Percentiles rank a stretch among this genome's conserved stretches.
These are phyloP conservation scores for Lymantria monacha DNA, from an alignment of 2,888 invertebrate species.

Conservation along the genomic window DNA sequence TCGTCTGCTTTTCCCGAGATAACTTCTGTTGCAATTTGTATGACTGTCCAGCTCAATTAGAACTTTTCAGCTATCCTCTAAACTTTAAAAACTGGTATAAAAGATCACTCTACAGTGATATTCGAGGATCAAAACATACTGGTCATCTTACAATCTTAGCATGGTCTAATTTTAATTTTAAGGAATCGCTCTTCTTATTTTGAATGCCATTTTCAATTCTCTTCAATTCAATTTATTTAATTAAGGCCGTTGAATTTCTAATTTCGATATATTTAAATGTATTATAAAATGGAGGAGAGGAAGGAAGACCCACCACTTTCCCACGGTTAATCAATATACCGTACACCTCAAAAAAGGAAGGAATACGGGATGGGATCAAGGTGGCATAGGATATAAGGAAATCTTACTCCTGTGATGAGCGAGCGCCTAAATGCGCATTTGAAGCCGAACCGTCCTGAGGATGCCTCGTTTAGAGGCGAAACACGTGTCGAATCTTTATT, in stretches of 20 bases:
- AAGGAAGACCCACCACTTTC: too few relatives aligned
- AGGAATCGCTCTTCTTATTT: constrained; percentile 27
- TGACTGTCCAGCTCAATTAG: constrained; percentile 37
- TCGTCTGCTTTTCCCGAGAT: constrained; percentile 44
- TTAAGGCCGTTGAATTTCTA: constrained; percentile 1
- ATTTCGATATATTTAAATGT: background rate
- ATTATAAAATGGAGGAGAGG: too few relatives aligned
- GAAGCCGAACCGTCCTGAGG: too few relatives aligned
- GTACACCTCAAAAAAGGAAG: too few relatives aligned
- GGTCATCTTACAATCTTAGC: constrained; percentile 30
- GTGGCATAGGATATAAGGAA: too few relatives aligned
- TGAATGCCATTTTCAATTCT: constrained; percentile 21
- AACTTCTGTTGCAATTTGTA: constrained; percentile 52
- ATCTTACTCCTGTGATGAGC: too few relatives aligned
- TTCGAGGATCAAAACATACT: constrained; percentile 4
- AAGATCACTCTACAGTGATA: constrained; percentile 24
- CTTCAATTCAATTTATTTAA: constrained; percentile 27
- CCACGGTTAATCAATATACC: too few relatives aligned
- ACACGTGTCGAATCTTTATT: too few relatives aligned
- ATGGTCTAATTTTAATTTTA: constrained; percentile 35
- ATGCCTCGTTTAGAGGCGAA: too few relatives aligned
- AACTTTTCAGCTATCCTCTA: constrained; percentile 19
- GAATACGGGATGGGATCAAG: too few relatives aligned
- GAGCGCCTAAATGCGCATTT: too few relatives aligned
- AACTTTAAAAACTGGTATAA: constrained; percentile 13